These are phyloP conservation scores for Odocoileus hemionus DNA, from an alignment of 2,113 vertebrate species.

Conservation along the genomic window DNA sequence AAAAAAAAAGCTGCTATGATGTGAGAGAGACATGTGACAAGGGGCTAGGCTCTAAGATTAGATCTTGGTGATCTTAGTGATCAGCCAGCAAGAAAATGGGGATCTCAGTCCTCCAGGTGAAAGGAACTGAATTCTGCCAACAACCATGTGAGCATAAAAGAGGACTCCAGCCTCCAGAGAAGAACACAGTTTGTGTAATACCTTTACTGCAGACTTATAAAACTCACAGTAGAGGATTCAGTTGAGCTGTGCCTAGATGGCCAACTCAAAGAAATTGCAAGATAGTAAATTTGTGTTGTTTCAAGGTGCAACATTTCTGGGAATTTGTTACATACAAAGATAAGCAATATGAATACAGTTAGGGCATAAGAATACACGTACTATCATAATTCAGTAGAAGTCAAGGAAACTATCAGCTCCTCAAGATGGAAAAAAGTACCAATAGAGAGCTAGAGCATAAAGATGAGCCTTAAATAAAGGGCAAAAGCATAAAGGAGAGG, in stretches of 20 bases:
- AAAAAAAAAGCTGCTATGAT: neutral
- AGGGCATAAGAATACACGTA: neutral
- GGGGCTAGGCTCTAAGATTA: neutral
- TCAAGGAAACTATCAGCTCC: neutral
- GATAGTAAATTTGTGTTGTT: neutral
- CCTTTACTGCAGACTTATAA: neutral
- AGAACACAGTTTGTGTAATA: neutral
- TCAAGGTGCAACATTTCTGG: neutral
- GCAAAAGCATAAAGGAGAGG: neutral
- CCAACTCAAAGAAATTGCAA: neutral
- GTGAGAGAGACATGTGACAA: neutral
- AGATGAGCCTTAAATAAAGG: neutral
- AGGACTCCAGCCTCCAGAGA: neutral
- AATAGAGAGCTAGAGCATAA: neutral
- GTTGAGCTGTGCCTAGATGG: neutral
- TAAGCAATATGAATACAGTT: neutral
- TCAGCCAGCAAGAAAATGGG: neutral
- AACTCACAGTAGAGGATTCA: neutral
- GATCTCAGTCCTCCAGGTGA: neutral
- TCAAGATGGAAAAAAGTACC: neutral
- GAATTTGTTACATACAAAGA: neutral
- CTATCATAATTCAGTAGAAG: neutral
- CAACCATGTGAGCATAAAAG: neutral
- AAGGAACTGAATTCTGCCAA: neutral
- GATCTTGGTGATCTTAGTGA: neutral